Percentiles rank a stretch among this genome's conserved stretches.
phyloP scores from a whole-genome alignment of 2,797 vertebrate genomes.

The Cetoscarus ocellatus region DNA sequence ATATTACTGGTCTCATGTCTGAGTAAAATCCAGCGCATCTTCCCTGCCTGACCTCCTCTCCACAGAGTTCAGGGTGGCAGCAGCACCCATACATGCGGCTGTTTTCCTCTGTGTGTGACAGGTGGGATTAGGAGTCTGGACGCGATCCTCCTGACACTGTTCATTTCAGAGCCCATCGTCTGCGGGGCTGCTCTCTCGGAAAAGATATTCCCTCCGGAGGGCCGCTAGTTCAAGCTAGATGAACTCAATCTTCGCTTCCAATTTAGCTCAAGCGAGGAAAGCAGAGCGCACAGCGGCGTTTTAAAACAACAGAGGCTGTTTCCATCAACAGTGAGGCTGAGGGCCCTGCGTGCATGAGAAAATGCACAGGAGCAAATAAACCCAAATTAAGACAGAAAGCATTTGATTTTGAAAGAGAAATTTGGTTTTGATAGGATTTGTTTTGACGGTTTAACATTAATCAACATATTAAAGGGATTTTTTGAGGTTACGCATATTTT shows the following conservation, averaged over 20 bases:
- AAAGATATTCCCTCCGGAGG: conserved; percentile 80
- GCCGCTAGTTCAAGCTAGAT: conserved; percentile 82
- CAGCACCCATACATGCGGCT: conserved; percentile 4
- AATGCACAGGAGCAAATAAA: conserved; percentile 3
- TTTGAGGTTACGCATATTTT: no score
- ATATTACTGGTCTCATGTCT: conserved; percentile 15
- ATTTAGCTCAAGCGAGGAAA: conserved; percentile 82
- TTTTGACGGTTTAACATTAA: no score
- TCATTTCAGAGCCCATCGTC: conserved; percentile 75
- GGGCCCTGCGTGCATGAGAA: conserved; percentile 18
- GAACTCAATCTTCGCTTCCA: conserved; percentile 87
- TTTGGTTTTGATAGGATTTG: no score
- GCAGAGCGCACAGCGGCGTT: conserved; percentile 55
- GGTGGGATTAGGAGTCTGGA: conserved; percentile 74
- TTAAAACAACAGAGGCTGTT: conserved; percentile 37
- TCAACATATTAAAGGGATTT: no score
- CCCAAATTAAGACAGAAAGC: neutral
- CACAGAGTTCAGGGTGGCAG: neutral
- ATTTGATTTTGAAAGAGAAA: no score
- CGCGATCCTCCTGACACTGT: conserved; percentile 78
- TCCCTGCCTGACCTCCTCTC: conserved; percentile 36
- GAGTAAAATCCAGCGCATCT: conserved; percentile 22
- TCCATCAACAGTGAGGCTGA: conserved; percentile 31
- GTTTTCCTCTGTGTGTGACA: conserved; percentile 56
- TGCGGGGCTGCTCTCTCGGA: conserved; percentile 67